Base-by-base conservation (phyloP, 2,113 vertebrate species). In the Istiophorus platypterus region DNA sequence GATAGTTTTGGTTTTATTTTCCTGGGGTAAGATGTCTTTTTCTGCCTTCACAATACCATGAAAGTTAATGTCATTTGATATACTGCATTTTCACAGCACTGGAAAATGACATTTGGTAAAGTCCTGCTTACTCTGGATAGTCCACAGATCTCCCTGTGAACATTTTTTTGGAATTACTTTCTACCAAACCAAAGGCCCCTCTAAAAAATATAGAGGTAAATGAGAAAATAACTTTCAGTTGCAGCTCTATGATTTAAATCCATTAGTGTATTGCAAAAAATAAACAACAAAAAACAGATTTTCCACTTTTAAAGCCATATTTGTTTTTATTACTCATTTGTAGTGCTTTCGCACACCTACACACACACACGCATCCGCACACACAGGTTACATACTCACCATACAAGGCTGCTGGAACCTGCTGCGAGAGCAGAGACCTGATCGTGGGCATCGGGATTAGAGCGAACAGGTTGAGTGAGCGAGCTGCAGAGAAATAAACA, bases 381-480 rank as follows among this genome's bases (percentile, higher is more conserved):
- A 57, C 17, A 70, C 7, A 31, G 13, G 34, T 39, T 27, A 1
- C 15, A 22, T 22, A 93, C 96, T 96, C 90, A 99, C 98, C 97
- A 0, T 95, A 98, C 3, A 94, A 96, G 6, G 96, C 96, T 57
- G 93, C 94, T 64, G 94, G 91, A 0, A 98, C 94, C 17, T 97
- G 96, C 86, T 98, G 97, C 39, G 98, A 99, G 75, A 99, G 92
- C 88, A 97, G 89, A 1, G 98, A 97, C 51, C 98, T 95, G 88
- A 99, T 98, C 5, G 95, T 99, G 3, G 98, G 95, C 95, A 97
- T 87, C 3, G 98, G 97, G 26, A 99, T 99, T 66, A 99, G 96
- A 2, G 96, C 96, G 29, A 99, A 98, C 29, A 99, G 81, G 94
- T 92, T 98, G 85, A 97, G 62, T 0, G 88, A 91, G 45, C 98